phyloP scores from a whole-genome alignment of 2,113 vertebrate species.

The Sturnira hondurensis region DNA sequence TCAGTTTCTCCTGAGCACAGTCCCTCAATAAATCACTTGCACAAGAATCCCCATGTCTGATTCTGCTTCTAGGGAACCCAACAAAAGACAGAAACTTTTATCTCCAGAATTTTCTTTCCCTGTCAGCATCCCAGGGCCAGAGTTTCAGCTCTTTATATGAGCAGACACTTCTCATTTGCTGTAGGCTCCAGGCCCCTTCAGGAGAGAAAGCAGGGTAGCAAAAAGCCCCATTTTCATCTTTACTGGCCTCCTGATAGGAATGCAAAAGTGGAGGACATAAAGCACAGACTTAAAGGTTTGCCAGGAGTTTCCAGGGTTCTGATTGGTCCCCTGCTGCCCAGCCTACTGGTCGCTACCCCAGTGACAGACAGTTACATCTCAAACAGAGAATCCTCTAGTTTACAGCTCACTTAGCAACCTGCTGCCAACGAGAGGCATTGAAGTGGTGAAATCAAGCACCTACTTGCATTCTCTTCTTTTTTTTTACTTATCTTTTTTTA shows the following conservation, averaged over 20 bases:
- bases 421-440: background rate
- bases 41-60: background rate
- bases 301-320: background rate
- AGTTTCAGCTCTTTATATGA: background rate
- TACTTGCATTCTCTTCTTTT: background rate
- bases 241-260: background rate
- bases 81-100: background rate
- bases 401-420: background rate
- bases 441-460: background rate
- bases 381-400: background rate
- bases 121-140: background rate
- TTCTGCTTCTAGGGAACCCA: background rate
- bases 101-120: background rate
- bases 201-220: background rate
- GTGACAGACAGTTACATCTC: background rate
- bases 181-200: background rate
- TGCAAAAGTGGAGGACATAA: background rate
- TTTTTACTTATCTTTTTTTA: too few relatives aligned
- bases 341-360: background rate
- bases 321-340: background rate
- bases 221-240: background rate
- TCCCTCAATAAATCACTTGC: background rate
- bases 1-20: background rate
- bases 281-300: background rate
- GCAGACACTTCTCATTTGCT: background rate